Base-by-base conservation (phyloP, 2,797 vertebrate genomes). In the Sus cebifrons region DNA sequence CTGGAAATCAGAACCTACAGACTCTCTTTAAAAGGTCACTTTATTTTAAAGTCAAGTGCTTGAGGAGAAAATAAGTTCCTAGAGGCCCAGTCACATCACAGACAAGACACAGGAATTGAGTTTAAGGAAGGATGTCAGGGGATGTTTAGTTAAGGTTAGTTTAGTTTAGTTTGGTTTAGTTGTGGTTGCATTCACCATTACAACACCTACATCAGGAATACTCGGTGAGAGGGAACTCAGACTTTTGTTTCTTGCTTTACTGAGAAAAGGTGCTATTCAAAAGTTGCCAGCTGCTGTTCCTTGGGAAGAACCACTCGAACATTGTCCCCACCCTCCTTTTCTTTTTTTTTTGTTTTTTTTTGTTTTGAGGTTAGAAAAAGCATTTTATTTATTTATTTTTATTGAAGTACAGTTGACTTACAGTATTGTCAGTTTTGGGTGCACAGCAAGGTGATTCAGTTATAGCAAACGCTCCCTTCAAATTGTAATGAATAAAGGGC, bases 1-100 rank as follows among this genome's bases (percentile, higher is more conserved):
- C n/a, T 83, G 62, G 77, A 88, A 87, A 95, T n/a, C 5, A 68
- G 40, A 87, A 70, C 17, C n/a, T 70, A 70, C n/a, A 32, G 18
- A 70, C n/a, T 68, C 8, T 81, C 49, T 82, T 18, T 81, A 87
- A 86, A 87, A 82, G 23, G 58, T 23, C 18, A 54, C 77, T 77
- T 9, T 17, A 56, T 92, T 92, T 82, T 32, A 84, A 25, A 40
- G 44, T 65, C 64, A 85, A 65, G 54, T 2, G 20, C 64, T 64
- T 64, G 44, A 78, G 32, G 29, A 89, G 21, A 27, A 78, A 79
- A 49, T 56, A 49, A 56, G 78, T 78, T 95, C 27, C 15, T 20
- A 79, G 56, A 78, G 44, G 15, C 20, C 23, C 27, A 65, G 64
- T 29, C n/a, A n/a, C 44, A 71, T 36, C 27, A 71, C 44, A 58